Evolutionary conservation across 1,140 invertebrate genomes (phyloP), one percentile per base, ranked within the genome.

Genomic region (Dufourea novaeangliae): DNA sequence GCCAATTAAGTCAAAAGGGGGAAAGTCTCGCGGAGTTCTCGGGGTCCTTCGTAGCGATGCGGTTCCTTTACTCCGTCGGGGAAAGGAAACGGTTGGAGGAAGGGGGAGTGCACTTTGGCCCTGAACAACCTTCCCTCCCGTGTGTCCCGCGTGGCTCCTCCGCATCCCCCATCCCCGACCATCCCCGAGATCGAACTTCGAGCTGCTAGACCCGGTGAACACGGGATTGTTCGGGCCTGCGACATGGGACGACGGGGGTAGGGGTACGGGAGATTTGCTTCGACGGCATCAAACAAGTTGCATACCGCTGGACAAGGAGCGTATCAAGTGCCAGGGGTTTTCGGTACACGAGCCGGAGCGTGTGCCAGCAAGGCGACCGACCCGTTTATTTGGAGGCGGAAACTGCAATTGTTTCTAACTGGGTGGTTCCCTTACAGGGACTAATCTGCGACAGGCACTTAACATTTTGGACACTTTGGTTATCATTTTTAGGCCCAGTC

Each of bases 1-100:
- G 77, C 77, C 77, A 79, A 79, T 79, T 79, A 79, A 75, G 74
- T 77, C 74, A 57, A 61, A 77, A 77, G 74, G 74, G 67, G 67
- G 74, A 70, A 77, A 77, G 67, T 71, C 68, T 70, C 74, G 67
- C 46, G 41, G 54, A 76, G 72, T 75, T 73, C 57, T 22, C 56
- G n/a, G 37, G 29, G 10, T 56, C 50, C 67, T 69, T 69, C 67
- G 67, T 22, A 52, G 67, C 67, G 57, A 70, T 77, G 74, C 74
- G 74, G 74, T 77, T 77, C 54, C 74, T 77, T 77, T 77, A 44
- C 44, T n/a, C 74, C 44, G 27, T n/a, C 56, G 27, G 25, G 20
- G n/a, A 34, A 44, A n/a, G 29, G 46, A 20, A 44, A 14, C 12
- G 41, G 12, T 0, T 14, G 46, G 34, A 10, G 57, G 14, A 17